Evolutionary conservation across 2,797 vertebrate genomes (phyloP), one percentile per base, ranked within the genome.

Genomic region (Scyliorhinus canicula): DNA sequence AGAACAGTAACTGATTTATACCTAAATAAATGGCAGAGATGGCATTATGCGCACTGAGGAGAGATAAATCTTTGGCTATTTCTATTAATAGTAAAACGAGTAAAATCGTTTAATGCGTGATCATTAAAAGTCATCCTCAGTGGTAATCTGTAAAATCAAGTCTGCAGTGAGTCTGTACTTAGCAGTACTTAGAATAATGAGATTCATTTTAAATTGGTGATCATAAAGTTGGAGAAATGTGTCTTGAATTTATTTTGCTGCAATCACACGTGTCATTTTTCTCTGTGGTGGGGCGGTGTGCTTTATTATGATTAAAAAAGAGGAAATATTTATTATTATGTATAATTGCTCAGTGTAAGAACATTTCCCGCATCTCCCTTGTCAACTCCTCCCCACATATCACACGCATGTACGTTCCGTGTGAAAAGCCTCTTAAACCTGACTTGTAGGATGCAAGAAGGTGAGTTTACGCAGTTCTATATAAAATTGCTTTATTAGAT

Each of bases 61-160:
- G 74, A 31, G 69, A 94, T 94, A 94, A n/a, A 93, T 93, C 93
- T 93, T 93, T 93, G 93, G 50, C 93, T 31, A 52, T 94, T 94
- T 94, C 93, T 94, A 94, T 94, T 71, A 94, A 94, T 94, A 74
- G 93, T 40, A 65, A 91, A 65, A 91, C 60, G 40, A 65, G 65
- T 94, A 94, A 94, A 69, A 94, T 94, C 67, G 55, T 67, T 52
- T 71, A 71, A 71, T 94, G 69, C 52, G 71, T 69, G 65, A 94
- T 94, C 93, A 94, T 94, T 94, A 94, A 94, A 94, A 94, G 31
- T 28, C 69, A 71, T 74, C 71, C 93, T n/a, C 71, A 94, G 47
- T 94, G n/a, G 11, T 94, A 74, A 94, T 94, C 93, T 94, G 67
- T 74, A 94, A 94, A 94, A 94, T 74, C 67, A 94, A 55, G 65